Percentiles rank a stretch among this genome's conserved stretches.
Evolutionary conservation across 2,888 invertebrate genomes (phyloP).

Genomic region (Hartigia nigra): DNA sequence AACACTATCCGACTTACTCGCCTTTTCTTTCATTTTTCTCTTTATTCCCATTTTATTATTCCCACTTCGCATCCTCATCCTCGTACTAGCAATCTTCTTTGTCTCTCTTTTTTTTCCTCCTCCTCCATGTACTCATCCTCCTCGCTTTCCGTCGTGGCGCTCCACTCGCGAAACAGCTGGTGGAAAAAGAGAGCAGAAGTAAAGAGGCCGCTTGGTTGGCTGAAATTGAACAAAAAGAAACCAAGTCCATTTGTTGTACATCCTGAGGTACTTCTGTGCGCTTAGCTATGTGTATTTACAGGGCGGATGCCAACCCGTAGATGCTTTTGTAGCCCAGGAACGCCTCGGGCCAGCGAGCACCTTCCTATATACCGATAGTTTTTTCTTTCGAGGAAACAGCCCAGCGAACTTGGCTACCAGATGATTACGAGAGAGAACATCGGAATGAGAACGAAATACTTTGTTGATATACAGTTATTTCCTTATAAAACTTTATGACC

Average conservation of each 20-base stretch:
- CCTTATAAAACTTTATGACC: background rate
- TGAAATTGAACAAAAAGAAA: background rate
- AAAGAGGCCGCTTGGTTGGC: background rate
- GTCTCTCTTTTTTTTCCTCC: background rate
- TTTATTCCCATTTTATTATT: background rate
- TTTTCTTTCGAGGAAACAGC: slow-evolving; percentile 1
- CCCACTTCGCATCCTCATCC: background rate
- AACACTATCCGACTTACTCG: background rate
- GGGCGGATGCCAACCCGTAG: background rate
- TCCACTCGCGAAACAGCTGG: background rate
- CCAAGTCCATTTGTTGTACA: background rate
- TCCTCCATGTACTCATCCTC: background rate
- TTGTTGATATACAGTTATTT: background rate
- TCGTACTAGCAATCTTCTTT: background rate
- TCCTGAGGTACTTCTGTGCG: background rate
- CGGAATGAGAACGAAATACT: background rate
- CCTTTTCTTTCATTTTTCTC: background rate
- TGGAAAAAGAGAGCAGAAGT: background rate
- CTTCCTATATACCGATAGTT: background rate
- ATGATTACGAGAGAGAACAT: background rate
- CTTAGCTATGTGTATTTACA: background rate
- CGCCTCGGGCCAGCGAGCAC: background rate
- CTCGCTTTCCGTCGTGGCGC: background rate
- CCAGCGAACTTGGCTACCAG: background rate
- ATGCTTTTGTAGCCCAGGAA: background rate